Percentiles rank a stretch among this genome's conserved stretches.
phyloP scores from a whole-genome alignment of 2,797 vertebrate genomes.

The Poeciliopsis gracilis region DNA sequence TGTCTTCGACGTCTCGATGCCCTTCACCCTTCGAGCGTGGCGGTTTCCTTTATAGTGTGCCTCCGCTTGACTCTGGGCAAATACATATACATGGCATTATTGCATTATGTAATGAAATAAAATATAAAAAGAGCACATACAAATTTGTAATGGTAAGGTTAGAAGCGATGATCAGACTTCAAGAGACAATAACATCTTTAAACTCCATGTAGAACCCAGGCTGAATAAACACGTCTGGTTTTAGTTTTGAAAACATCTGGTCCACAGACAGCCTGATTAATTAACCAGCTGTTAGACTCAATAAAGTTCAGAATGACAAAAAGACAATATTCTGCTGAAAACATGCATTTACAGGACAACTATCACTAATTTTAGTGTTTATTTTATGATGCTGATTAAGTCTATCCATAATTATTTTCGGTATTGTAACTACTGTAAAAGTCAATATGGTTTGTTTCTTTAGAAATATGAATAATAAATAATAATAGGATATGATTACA shows the following conservation, averaged over 20 bases:
- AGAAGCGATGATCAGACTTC: neutral
- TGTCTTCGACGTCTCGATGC: slow-evolving; percentile 87
- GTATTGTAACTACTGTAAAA: neutral
- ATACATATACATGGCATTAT: slow-evolving; percentile 13
- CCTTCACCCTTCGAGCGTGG: slow-evolving; percentile 88
- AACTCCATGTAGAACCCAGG: neutral
- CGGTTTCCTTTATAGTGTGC: slow-evolving; percentile 92
- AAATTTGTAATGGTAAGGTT: neutral
- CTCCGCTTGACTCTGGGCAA: slow-evolving; percentile 87
- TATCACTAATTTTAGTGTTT: neutral
- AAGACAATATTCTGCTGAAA: neutral
- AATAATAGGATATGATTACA: neutral
- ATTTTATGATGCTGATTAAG: neutral
- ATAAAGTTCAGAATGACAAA: neutral
- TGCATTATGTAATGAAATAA: neutral
- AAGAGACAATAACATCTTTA: neutral
- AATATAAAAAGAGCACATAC: neutral
- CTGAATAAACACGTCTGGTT: neutral
- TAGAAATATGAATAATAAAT: neutral
- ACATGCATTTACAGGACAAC: neutral
- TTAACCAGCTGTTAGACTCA: neutral
- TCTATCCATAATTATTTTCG: neutral
- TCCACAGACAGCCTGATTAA: neutral
- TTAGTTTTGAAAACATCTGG: neutral
- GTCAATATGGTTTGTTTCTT: neutral